Evolutionary conservation across 2,888 invertebrate genomes (phyloP), one percentile per base, ranked within the genome.

Genomic region (Drosophila quinaria): DNA sequence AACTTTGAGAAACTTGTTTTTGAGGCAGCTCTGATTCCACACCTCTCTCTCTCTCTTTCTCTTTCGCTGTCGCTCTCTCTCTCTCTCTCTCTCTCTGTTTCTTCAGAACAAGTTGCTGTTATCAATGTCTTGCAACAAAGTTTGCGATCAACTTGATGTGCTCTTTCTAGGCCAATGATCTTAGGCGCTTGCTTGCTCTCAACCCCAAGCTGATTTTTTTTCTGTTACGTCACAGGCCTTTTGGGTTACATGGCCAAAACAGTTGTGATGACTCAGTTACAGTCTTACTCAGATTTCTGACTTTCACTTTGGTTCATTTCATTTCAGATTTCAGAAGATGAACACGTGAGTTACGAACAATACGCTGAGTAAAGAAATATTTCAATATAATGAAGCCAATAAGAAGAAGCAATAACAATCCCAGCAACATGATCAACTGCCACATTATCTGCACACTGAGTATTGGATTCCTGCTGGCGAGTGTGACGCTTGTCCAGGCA

Each of bases 151-250:
- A 33, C 46, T 37, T 19, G 29, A 63, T 55, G 66, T 58, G 74
- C 65, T 75, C 75, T 87, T 87, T 82, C 69, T 82, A 84, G 82
- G 87, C 87, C 87, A 82, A 82, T 82, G 82, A 81, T 82, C 82
- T 82, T 81, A 78, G 72, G 35, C 64, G 22, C 22, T 22, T 4
- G 33, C 22, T 31, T 19, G 35, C 31, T 51, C 25, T 39, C 8
- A 19, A 10, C 39, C 15, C 15, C 47, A 25, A 25, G 52, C 9
- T 51, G 50, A 54, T 25, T 56, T 35, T 22, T 3, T 22, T 29
- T 29, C 17, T 46, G 63, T 83, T 83, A 79, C 83, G 83, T 88
- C 82, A 83, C 80, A 70, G 66, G 63, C 51, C 52, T 46, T 58
- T 62, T 39, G 78, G 76, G 79, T 74, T 74, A 77, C 74, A 58